These are phyloP conservation scores for Hippocampus zosterae DNA, from an alignment of 2,113 vertebrate genomes.

Conservation along the genomic window DNA sequence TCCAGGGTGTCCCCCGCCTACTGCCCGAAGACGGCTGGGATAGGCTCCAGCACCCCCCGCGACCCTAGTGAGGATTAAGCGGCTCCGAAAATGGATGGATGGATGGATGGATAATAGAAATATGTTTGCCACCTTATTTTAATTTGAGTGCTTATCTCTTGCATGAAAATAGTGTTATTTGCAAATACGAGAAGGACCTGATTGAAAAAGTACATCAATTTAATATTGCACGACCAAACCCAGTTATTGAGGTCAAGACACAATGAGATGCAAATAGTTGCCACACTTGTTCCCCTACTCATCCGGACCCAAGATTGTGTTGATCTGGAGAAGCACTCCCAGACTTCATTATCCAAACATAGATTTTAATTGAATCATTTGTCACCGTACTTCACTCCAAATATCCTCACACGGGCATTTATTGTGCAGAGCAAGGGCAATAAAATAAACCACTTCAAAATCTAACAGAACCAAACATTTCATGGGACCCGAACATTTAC, in stretches of 20 bases:
- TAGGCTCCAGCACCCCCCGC: no score
- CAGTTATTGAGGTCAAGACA: constrained; percentile 9
- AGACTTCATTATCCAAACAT: constrained; percentile 37
- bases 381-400: constrained; percentile 26
- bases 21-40: no score
- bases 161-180: neutral
- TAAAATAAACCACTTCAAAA: constrained; percentile 18
- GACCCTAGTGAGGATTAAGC: no score
- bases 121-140: neutral
- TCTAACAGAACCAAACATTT: constrained; percentile 30
- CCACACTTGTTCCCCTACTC: constrained; percentile 45
- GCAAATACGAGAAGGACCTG: neutral
- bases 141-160: neutral
- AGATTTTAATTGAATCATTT: constrained; percentile 33
- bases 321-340: constrained; percentile 30
- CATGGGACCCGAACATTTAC: constrained; percentile 10
- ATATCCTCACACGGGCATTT: constrained; percentile 20
- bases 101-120: no score
- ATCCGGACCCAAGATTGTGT: constrained; percentile 38
- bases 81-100: no score
- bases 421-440: constrained; percentile 27
- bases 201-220: constrained; percentile 28
- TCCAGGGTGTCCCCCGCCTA: no score
- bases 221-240: constrained; percentile 28
- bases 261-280: constrained; percentile 31